Conservation (phyloP, 2,888 invertebrate genomes). For the Sisyra nigra region DNA sequence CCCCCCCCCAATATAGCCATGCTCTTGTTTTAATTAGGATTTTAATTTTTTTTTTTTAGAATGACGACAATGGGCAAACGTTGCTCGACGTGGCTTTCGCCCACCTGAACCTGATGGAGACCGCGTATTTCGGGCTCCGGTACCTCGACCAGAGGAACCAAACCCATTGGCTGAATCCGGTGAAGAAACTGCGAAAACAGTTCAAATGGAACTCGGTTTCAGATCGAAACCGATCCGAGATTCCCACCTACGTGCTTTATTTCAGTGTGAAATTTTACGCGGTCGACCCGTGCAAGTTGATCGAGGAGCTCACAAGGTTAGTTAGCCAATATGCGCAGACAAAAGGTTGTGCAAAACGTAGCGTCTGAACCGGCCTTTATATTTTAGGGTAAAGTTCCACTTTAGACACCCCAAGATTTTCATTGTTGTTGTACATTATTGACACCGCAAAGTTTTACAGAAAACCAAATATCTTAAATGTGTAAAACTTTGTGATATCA, state of each 20-base stretch:
- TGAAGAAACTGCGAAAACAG: slow-evolving; percentile 76
- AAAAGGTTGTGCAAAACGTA: too few species aligned
- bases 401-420: too few species aligned
- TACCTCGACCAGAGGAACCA: slow-evolving; percentile 87
- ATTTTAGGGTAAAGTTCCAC: too few species aligned
- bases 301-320: slow-evolving; percentile 92
- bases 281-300: slow-evolving; percentile 87
- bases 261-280: slow-evolving; percentile 97
- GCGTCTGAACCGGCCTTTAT: too few species aligned
- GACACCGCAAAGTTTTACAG: too few species aligned
- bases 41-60: slow-evolving; percentile 51
- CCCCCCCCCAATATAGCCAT: too few species aligned
- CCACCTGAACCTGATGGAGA: slow-evolving; percentile 86
- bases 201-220: slow-evolving; percentile 45
- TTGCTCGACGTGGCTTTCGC: slow-evolving; percentile 83
- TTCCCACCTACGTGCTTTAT: slow-evolving; percentile 64
- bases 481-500: too few species aligned
- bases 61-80: slow-evolving; percentile 77
- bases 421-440: too few species aligned
- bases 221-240: slow-evolving; percentile 31
- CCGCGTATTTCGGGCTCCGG: slow-evolving; percentile 89
- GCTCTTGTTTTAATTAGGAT: too few species aligned
- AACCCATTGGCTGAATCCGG: slow-evolving; percentile 91
- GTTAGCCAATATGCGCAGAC: too few species aligned
- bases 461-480: too few species aligned